Evolutionary conservation across 2,113 vertebrate species (phyloP), one percentile per base, ranked within the genome.

Genomic region (Zosterops hypoxanthus): DNA sequence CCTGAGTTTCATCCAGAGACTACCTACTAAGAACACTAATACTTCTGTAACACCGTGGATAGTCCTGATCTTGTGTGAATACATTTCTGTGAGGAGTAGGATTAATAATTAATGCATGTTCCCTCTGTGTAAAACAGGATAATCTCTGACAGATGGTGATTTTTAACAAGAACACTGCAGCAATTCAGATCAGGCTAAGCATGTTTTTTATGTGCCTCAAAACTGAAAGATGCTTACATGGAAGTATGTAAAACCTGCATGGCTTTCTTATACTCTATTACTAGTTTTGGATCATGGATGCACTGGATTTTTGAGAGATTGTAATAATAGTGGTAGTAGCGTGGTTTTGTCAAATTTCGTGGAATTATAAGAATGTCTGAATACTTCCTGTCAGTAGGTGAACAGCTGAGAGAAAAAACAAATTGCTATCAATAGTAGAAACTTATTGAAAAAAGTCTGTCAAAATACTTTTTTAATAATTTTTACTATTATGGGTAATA

Each of bases 71-170:
- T 92, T 97, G 46, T 94, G 64, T 68, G 79, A 96, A 78, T 84
- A 91, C 49, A 64, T 94, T 97, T 94, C 81, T 90, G 79, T 69
- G 72, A 96, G 77, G 77, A 97, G 79, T 64, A 96, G 63, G 88
- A 96, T 97, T 97, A 96, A 95, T 96, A 95, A 96, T 97, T 97
- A 97, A 97, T 95, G 95, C 90, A 72, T 96, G 73, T 93, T 96
- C 93, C 79, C 82, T 97, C 82, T 86, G 77, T 96, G 91, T 97
- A 97, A 97, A 97, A 95, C 91, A 97, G 95, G 90, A 95, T 97
- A 95, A 97, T 97, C 90, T 98, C 97, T 96, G 92, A 96, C 97
- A 98, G 97, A 97, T 97, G 97, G 94, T 96, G 55, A 79, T 90
- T 98, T 97, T 97, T 97, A 97, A 97, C 95, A 96, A 96, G 97